Base-by-base conservation (phyloP, 2,113 vertebrate species). In the Paradisaea rubra region DNA sequence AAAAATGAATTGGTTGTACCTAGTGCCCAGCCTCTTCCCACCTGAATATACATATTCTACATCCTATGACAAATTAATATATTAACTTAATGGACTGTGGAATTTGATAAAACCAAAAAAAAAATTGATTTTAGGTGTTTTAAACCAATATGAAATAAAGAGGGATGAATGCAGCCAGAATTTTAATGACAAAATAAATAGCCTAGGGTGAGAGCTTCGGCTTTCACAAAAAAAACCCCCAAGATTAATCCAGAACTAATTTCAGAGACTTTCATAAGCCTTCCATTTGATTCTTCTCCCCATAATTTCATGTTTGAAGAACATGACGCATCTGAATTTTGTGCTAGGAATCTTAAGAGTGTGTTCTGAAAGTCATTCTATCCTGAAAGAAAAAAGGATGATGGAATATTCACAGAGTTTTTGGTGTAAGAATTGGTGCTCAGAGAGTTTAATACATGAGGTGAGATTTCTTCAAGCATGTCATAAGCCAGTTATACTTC, bases 1-100 rank as follows among this genome's bases (percentile, higher is more conserved):
- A 92, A 89, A 93, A 93, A 78, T 92, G 14, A 91, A 80, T 68
- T 91, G 63, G 66, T 91, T 81, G 68, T 90, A 77, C 19, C 33
- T 65, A 13, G 19, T 72, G 19, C 47, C 8, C 20, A 59, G 20
- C 45, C 22, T 37, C 65, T 76, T 92, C 42, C 45, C 30, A 91
- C 21, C 13, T 77, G 50, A 44, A 47, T 93, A 22, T 74, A 85
- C 19, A 49, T 68, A 72, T 79, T 87, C 45, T 63, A 15, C 11
- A 2, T 76, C n/a, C 53, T 89, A 23, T 66, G 35, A 86, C 45
- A 89, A 88, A 91, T 89, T 79, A 94, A 66, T 87, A 20, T 89
- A 65, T 69, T 66, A 82, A 85, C 24, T 39, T 65, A n/a, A 31
- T 65, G 39, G 65, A 91, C 37, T 1, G 1, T 79, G 23, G 27